phyloP scores from a whole-genome alignment of 2,797 vertebrate genomes.

The Synaphobranchus kaupii region DNA sequence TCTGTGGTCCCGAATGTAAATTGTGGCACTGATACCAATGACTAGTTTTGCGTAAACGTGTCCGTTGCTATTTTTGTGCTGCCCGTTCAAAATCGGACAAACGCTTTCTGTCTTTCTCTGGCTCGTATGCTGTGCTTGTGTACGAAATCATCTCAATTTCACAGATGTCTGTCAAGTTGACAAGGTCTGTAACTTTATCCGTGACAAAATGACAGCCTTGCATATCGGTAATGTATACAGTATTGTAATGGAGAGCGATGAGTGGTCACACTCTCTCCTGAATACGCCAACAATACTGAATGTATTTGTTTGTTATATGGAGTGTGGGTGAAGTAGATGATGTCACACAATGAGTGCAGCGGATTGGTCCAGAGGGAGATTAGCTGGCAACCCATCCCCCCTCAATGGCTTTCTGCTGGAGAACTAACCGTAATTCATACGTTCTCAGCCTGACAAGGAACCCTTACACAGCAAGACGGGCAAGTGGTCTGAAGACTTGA shows the following conservation, averaged over 20 bases:
- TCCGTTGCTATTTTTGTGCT: not conserved
- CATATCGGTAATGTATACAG: not conserved
- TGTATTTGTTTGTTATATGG: not conserved
- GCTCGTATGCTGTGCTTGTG: not conserved
- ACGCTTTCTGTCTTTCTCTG: not conserved
- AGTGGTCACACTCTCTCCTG: not conserved
- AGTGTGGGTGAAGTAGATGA: not conserved
- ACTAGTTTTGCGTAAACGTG: not conserved
- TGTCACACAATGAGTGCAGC: not conserved
- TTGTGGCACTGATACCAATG: not conserved
- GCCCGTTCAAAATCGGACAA: not conserved
- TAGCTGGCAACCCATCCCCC: not conserved
- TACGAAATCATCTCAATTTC: slow-evolving; percentile 2
- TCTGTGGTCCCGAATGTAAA: not conserved
- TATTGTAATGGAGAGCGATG: not conserved
- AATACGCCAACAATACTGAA: not conserved
- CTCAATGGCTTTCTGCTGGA: not conserved
- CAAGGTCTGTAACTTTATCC: not conserved
- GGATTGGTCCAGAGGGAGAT: slow-evolving; percentile 1
- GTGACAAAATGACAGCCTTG: not conserved
- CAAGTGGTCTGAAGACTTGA: not conserved
- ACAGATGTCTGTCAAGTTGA: not conserved
- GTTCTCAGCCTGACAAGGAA: not conserved
- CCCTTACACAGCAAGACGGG: not conserved
- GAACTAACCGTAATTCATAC: not conserved